phyloP scores from a whole-genome alignment of 2,797 vertebrate genomes.

The Chelon labrosus region DNA sequence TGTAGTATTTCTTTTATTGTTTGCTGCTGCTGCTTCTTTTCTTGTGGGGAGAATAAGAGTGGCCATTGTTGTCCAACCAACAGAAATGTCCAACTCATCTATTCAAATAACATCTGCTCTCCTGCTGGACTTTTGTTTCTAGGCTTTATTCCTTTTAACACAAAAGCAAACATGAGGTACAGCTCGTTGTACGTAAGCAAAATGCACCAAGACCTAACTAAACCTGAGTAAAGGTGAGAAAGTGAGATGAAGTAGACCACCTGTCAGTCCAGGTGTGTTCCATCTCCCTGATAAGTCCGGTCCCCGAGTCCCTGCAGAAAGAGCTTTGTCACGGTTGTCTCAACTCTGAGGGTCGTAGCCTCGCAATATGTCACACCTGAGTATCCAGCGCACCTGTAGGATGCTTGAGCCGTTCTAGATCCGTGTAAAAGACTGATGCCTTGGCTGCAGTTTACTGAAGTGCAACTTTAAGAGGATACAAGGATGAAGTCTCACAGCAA shows the following conservation, averaged over 20 bases:
- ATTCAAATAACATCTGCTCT: no score
- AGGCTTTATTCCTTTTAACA: no score
- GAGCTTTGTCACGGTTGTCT: background rate
- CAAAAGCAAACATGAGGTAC: no score
- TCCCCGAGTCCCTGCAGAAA: background rate
- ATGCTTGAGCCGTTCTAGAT: background rate
- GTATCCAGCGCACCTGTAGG: background rate
- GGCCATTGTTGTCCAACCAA: no score
- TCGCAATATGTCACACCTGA: background rate
- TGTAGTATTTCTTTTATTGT: background rate
- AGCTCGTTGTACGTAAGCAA: background rate
- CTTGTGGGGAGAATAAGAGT: background rate
- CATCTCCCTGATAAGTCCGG: background rate
- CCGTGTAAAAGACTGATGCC: background rate
- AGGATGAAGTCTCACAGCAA: background rate
- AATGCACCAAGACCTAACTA: background rate
- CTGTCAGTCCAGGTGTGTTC: conserved; percentile 4
- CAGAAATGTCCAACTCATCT: no score
- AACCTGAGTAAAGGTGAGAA: no score
- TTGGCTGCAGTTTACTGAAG: background rate
- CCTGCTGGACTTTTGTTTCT: no score
- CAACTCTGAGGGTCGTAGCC: background rate
- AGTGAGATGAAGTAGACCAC: no score
- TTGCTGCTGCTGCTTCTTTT: background rate
- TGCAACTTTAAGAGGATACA: background rate